A percentile compares a stretch with the other conserved stretches of the same genome.
Evolutionary conservation across 1,140 invertebrate species (phyloP).

Genomic region (Octopus bimaculoides): DNA sequence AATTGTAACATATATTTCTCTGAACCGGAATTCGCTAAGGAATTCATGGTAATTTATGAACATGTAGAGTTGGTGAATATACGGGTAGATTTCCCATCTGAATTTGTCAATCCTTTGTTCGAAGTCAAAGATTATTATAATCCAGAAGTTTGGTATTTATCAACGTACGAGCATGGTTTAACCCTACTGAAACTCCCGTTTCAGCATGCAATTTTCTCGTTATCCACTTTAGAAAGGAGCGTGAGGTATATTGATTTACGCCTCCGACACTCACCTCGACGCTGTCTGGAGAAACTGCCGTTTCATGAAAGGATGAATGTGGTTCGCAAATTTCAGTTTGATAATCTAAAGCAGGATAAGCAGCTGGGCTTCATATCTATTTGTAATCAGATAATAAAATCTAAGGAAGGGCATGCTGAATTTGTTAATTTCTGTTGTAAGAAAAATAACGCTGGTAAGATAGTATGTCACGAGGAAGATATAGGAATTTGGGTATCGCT

Average conservation of each 20-base stretch:
- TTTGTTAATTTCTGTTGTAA: slow-evolving; percentile 48
- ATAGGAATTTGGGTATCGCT: slow-evolving; percentile 50
- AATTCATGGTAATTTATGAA: no score
- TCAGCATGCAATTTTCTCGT: slow-evolving; percentile 51
- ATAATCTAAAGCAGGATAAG: slow-evolving; percentile 26
- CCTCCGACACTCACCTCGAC: slow-evolving; percentile 38
- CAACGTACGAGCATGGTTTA: slow-evolving; percentile 45
- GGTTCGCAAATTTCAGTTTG: slow-evolving; percentile 39
- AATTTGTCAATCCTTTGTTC: slow-evolving; percentile 26
- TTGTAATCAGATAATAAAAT: slow-evolving; percentile 47
- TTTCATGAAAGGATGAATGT: slow-evolving; percentile 30
- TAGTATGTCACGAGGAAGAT: slow-evolving; percentile 35
- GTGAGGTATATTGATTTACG: slow-evolving; percentile 34
- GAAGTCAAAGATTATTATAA: slow-evolving; percentile 35
- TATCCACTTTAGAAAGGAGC: slow-evolving; percentile 50
- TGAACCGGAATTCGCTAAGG: no score
- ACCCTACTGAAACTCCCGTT: slow-evolving; percentile 52
- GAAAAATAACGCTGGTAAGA: slow-evolving; percentile 25
- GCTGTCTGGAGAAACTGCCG: slow-evolving; percentile 42
- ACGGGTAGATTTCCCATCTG: slow-evolving; percentile 22
- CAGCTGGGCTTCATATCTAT: slow-evolving; percentile 29
- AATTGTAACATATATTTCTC: no score
- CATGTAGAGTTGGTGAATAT: slow-evolving; percentile 24
- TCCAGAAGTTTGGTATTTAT: slow-evolving; percentile 48
- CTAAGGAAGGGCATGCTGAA: slow-evolving; percentile 34